Evolutionary conservation across 1,140 invertebrate species (phyloP).

Genomic region (Drosophila tropicalis): DNA sequence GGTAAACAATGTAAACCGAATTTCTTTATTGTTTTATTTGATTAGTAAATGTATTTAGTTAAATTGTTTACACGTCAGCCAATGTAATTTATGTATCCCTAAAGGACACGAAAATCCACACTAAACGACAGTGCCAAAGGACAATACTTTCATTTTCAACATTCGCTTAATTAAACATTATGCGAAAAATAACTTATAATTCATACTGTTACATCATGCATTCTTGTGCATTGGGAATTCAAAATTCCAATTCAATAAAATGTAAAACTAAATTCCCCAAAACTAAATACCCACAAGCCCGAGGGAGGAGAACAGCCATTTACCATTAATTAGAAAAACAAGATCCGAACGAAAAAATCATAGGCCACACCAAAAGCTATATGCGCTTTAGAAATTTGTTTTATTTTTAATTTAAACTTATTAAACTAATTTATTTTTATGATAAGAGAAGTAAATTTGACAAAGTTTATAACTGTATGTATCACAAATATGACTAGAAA

Average conservation of each 20-base stretch:
- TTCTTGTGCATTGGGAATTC: slow-evolving; percentile 6
- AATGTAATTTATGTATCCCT: not conserved
- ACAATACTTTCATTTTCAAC: slow-evolving; percentile 2
- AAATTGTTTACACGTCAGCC: not conserved
- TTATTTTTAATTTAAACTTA: too few relatives aligned
- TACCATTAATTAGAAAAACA: slow-evolving; percentile 10
- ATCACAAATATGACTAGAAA: too few relatives aligned
- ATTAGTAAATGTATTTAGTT: not conserved
- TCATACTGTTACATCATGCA: not conserved
- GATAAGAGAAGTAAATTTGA: too few relatives aligned
- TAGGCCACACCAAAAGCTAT: not conserved
- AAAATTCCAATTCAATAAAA: not conserved
- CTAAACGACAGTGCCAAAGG: not conserved
- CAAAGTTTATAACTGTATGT: too few relatives aligned
- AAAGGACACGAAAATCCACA: not conserved
- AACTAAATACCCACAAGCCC: slow-evolving; percentile 1
- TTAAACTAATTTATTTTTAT: too few relatives aligned
- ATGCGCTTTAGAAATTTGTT: not conserved
- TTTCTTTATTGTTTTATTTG: not conserved
- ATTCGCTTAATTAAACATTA: slow-evolving; percentile 5
- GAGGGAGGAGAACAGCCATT: not conserved
- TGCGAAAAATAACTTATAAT: slow-evolving; percentile 2
- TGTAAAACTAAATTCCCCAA: not conserved
- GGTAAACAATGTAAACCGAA: not conserved
- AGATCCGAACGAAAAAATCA: not conserved